These are phyloP conservation scores for Sesia bembeciformis DNA, from an alignment of 2,888 invertebrate species.

Conservation along the genomic window DNA sequence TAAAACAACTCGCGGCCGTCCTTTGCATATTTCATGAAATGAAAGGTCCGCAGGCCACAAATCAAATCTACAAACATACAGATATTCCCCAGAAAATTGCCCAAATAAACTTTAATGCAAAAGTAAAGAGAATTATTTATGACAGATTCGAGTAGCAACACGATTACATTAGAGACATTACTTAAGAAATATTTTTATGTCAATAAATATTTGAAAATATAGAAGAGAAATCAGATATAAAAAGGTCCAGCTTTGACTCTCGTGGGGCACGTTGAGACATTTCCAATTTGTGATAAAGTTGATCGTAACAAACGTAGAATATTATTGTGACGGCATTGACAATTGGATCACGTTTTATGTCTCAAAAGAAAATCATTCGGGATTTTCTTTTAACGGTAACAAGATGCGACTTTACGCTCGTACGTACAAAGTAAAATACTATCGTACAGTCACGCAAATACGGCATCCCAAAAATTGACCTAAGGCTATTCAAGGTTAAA, in stretches of 20 bases:
- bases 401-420: slow-evolving; percentile 19
- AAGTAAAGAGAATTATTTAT: too few species aligned
- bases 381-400: background rate
- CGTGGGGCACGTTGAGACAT: slow-evolving; percentile 38
- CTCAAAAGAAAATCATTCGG: slow-evolving; percentile 18
- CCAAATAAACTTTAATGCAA: too few species aligned
- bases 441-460: background rate
- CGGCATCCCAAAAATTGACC: too few species aligned
- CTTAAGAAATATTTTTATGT: too few species aligned
- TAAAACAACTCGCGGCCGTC: slow-evolving; percentile 13
- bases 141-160: too few species aligned
- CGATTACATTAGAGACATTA: too few species aligned
- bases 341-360: slow-evolving; percentile 60
- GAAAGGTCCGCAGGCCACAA: slow-evolving; percentile 11
- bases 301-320: slow-evolving; percentile 58
- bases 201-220: background rate
- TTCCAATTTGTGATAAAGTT: slow-evolving; percentile 62
- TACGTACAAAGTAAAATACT: slow-evolving; percentile 11
- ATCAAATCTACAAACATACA: slow-evolving; percentile 8
- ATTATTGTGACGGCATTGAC: slow-evolving; percentile 44
- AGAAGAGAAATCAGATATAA: slow-evolving; percentile 18
- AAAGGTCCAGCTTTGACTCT: slow-evolving; percentile 22
- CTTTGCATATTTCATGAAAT: slow-evolving; percentile 26
- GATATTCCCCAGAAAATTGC: background rate
- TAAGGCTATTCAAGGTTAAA: too few species aligned